Evolutionary conservation across 2,888 invertebrate genomes (phyloP).

Genomic region (Platynereis dumerilii): DNA sequence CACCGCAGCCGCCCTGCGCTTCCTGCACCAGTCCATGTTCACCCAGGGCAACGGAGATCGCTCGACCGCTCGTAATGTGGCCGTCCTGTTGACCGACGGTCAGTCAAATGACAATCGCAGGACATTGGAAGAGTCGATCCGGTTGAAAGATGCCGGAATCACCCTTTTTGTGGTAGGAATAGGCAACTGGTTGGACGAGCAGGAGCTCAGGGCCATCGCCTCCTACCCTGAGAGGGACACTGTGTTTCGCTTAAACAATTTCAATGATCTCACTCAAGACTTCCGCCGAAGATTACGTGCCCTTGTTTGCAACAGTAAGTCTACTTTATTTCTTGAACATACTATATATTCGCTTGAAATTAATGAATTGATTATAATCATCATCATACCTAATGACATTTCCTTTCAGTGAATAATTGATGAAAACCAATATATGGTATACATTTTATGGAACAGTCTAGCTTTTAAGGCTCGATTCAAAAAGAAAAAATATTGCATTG

Average conservation of each 20-base stretch:
- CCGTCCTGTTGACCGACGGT: conserved; percentile 22
- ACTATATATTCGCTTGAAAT: too few species aligned
- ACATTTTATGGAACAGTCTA: too few species aligned
- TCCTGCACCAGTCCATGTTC: conserved; percentile 7
- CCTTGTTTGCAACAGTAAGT: conserved; percentile 23
- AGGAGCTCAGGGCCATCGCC: conserved; percentile 24
- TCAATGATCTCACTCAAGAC: conserved; percentile 8
- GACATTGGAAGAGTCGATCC: conserved; percentile 16
- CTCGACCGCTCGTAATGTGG: conserved; percentile 5
- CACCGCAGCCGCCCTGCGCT: conserved; percentile 17
- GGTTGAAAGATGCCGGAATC: conserved; percentile 5
- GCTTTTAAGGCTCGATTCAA: too few species aligned
- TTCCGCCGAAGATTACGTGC: conserved; percentile 8
- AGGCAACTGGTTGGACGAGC: conserved; percentile 22
- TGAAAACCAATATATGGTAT: too few species aligned
- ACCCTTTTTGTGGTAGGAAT: conserved; percentile 17
- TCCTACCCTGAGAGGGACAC: conserved; percentile 17
- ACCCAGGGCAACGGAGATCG: conserved; percentile 11
- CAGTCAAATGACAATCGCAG: conserved; percentile 17
- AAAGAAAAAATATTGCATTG: too few species aligned
- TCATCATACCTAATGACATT: too few species aligned
- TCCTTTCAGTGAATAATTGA: too few species aligned
- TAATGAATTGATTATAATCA: too few species aligned
- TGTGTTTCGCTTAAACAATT: conserved; percentile 12
- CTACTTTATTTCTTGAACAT: background rate